A percentile compares a stretch with the other conserved stretches of the same genome.
phyloP scores from a whole-genome alignment of 2,797 vertebrate genomes.

The Discoglossus pictus region DNA sequence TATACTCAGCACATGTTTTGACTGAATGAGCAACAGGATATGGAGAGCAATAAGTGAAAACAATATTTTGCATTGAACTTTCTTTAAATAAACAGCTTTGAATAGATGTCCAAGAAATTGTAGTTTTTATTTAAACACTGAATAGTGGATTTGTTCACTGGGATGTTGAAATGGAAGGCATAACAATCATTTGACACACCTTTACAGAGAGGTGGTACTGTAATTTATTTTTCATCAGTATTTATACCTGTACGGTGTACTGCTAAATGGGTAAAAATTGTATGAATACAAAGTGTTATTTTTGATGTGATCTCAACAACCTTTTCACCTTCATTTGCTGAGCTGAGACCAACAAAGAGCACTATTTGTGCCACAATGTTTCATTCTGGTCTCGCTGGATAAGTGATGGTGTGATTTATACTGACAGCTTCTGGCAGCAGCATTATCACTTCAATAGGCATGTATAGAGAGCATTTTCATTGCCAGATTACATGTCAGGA shows the following conservation, averaged over 20 bases:
- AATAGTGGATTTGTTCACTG: too few species aligned
- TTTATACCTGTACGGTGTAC: slow-evolving; percentile 19
- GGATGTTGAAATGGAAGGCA: background rate
- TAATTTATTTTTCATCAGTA: background rate
- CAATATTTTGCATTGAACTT: too few species aligned
- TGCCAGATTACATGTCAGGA: slow-evolving; percentile 9
- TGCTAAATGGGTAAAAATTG: background rate
- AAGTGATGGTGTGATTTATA: slow-evolving; percentile 25
- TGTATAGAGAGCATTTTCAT: slow-evolving; percentile 4
- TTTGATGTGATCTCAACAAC: background rate
- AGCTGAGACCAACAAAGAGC: slow-evolving; percentile 13
- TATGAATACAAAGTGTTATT: background rate
- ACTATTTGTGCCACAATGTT: slow-evolving; percentile 32
- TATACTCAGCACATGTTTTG: too few species aligned
- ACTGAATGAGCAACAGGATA: too few species aligned
- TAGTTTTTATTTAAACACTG: too few species aligned
- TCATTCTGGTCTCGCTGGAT: slow-evolving; percentile 24
- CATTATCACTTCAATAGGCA: slow-evolving; percentile 24
- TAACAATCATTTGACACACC: slow-evolving; percentile 5
- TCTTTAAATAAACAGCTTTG: too few species aligned
- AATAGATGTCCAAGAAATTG: too few species aligned
- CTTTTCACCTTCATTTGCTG: slow-evolving; percentile 24
- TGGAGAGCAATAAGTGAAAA: too few species aligned
- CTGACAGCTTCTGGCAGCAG: slow-evolving; percentile 20
- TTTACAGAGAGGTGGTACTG: background rate